Conservation (phyloP, 1,140 invertebrate species). For the Drosophila murphyi region DNA sequence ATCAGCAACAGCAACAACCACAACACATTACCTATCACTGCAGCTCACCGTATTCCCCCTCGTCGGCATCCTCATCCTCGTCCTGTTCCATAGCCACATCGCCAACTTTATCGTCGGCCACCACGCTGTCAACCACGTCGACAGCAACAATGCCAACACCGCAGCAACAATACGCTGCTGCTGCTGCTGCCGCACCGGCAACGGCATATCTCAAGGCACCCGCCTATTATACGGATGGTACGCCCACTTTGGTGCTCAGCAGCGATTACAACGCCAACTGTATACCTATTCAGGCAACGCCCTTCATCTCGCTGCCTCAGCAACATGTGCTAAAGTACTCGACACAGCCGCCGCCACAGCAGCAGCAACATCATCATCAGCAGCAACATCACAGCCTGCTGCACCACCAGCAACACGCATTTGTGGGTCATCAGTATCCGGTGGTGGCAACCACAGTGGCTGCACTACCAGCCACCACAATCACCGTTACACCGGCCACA, state of each 20-base stretch:
- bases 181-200: constrained; percentile 39
- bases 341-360: constrained; percentile 48
- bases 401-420: constrained; percentile 49
- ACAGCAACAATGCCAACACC: constrained; percentile 79
- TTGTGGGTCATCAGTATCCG: constrained; percentile 66
- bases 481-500: constrained; percentile 70
- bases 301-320: constrained; percentile 72
- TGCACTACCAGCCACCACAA: constrained; percentile 68
- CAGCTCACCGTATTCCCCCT: constrained; percentile 80
- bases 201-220: constrained; percentile 74
- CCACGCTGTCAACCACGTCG: constrained; percentile 76
- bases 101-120: constrained; percentile 76
- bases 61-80: constrained; percentile 81
- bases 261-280: constrained; percentile 81
- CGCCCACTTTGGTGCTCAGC: constrained; percentile 76
- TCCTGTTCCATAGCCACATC: constrained; percentile 82
- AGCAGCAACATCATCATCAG: constrained; percentile 49
- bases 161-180: constrained; percentile 67
- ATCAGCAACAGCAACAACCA: constrained; percentile 67
- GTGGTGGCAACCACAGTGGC: constrained; percentile 74
- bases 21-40: constrained; percentile 71
- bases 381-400: constrained; percentile 54
- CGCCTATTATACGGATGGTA: constrained; percentile 68
- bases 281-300: constrained; percentile 80
- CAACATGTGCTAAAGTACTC: constrained; percentile 74